phyloP scores from a whole-genome alignment of 2,888 invertebrate genomes.

The Willowsia nigromaculata region DNA sequence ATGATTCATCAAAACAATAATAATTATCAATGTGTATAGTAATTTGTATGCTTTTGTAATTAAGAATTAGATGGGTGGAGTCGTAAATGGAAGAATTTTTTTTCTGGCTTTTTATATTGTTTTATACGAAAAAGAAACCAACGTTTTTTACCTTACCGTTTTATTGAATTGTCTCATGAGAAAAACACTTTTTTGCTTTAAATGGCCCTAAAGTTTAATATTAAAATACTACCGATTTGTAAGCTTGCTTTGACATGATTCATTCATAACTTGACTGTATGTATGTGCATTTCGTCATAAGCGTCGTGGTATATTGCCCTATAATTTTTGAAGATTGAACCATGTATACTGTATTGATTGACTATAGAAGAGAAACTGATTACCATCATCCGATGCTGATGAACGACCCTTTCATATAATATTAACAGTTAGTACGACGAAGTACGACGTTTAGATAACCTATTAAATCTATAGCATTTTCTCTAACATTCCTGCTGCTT shows the following conservation, averaged over 20 bases:
- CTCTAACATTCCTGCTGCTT: not conserved
- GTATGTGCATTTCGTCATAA: constrained; percentile 41
- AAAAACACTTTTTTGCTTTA: constrained; percentile 19
- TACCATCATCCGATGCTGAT: not conserved
- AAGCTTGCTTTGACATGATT: constrained; percentile 51
- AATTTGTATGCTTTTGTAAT: constrained; percentile 9
- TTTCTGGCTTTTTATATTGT: not conserved
- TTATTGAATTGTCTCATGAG: constrained; percentile 29
- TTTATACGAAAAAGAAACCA: not conserved
- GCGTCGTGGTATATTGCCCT: constrained; percentile 73
- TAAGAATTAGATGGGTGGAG: constrained; percentile 60
- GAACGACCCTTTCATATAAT: not conserved
- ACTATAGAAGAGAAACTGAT: constrained; percentile 17
- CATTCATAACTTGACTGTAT: constrained; percentile 33
- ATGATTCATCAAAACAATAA: constrained; percentile 1
- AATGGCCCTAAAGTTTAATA: not conserved
- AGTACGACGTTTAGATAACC: not conserved
- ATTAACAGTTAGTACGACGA: constrained; percentile 19
- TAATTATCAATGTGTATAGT: constrained; percentile 1
- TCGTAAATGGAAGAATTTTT: constrained; percentile 57
- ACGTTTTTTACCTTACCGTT: not conserved
- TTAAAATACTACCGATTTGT: constrained; percentile 39
- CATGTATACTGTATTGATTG: constrained; percentile 68
- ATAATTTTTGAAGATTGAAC: constrained; percentile 63
- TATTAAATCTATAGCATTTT: not conserved